Evolutionary conservation across 30 jellyfish, hydroid and myxozoan genomes (phyloP).

Genomic region (Aurelia aurita complex sp. Pacific): DNA sequence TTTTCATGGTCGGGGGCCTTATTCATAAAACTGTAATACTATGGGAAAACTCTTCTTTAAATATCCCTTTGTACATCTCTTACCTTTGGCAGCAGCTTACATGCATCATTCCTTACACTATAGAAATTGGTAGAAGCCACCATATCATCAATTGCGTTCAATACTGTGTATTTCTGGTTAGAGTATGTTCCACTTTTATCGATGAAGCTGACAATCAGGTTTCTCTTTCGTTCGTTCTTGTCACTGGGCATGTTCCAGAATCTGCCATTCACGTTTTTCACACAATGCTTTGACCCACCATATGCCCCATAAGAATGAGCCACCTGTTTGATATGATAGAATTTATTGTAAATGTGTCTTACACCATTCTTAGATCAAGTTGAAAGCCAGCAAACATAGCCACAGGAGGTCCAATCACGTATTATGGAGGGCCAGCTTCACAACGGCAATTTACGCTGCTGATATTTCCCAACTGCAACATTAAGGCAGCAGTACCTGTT

Average conservation of each 20-base stretch:
- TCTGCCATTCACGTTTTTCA: conserved; percentile 16
- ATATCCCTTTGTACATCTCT: too few species aligned
- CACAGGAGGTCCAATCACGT: too few species aligned
- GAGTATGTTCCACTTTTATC: conserved; percentile 48
- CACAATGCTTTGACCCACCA: conserved; percentile 47
- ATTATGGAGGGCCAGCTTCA: too few species aligned
- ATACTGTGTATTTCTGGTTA: conserved; percentile 20
- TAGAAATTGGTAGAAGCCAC: background rate
- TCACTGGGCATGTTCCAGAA: conserved; percentile 35
- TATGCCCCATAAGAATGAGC: conserved; percentile 41
- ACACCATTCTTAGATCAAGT: too few species aligned
- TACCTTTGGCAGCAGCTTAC: conserved; percentile 8
- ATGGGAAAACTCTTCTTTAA: too few species aligned
- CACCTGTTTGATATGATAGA: background rate
- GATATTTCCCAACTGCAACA: too few species aligned
- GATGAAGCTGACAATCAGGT: conserved; percentile 19
- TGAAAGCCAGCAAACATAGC: too few species aligned
- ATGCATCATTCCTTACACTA: conserved; percentile 3
- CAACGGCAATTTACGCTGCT: too few species aligned
- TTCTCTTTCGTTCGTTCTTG: conserved; percentile 28
- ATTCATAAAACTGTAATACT: too few species aligned
- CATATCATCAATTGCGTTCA: conserved; percentile 38
- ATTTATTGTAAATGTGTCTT: too few species aligned
- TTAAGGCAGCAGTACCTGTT: too few species aligned
- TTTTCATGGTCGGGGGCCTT: too few species aligned